Percentiles rank a stretch among this genome's conserved stretches.
Evolutionary conservation across 2,797 vertebrate genomes (phyloP).

Genomic region (Mormyrops attenuatus): DNA sequence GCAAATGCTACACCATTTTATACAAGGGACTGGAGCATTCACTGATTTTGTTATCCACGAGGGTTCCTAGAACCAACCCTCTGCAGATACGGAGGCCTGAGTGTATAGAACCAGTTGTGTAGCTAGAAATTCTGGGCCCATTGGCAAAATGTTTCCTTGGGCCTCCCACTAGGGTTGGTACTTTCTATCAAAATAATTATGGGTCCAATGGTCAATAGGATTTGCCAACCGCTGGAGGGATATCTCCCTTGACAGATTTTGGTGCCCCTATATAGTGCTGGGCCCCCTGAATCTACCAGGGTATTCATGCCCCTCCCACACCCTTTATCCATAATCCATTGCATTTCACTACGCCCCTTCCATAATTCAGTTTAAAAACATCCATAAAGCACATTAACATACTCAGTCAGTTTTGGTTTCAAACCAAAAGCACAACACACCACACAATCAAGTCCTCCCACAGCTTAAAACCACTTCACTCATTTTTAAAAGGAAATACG

Average conservation of each 20-base stretch:
- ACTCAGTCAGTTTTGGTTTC: no score
- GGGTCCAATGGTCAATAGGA: neutral
- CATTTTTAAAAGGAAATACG: neutral
- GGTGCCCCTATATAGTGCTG: neutral
- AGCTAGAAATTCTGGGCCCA: neutral
- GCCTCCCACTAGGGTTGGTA: neutral
- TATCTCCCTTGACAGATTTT: neutral
- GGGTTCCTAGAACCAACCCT: neutral
- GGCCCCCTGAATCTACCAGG: neutral
- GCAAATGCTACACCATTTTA: neutral
- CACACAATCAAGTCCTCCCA: neutral
- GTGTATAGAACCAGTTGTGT: neutral
- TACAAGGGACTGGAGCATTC: neutral
- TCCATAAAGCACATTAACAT: constrained; percentile 15
- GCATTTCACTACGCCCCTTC: neutral
- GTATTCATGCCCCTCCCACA: neutral
- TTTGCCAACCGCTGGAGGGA: neutral
- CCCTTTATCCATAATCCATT: neutral
- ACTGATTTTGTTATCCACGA: neutral
- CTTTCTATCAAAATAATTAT: neutral
- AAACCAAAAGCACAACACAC: neutral
- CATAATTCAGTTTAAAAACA: constrained; percentile 41
- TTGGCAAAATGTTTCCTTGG: neutral
- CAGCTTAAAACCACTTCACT: neutral
- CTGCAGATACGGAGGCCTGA: neutral